Evolutionary conservation across 2,797 vertebrate species (phyloP).

Genomic region (Agapornis canus): DNA sequence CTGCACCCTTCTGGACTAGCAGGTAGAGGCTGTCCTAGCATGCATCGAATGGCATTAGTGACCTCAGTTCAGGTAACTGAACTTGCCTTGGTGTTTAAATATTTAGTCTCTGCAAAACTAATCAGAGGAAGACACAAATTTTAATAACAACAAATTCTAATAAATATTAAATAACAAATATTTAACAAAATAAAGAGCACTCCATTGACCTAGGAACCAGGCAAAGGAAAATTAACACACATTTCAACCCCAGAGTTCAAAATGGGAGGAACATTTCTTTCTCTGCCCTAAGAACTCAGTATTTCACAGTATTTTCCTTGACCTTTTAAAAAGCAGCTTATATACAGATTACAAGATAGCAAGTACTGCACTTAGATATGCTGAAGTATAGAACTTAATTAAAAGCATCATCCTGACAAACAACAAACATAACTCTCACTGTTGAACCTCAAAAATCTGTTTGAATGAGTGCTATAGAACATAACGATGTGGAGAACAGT

Average conservation of each 20-base stretch:
- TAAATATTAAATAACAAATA: too few species aligned
- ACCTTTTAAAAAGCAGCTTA: neutral
- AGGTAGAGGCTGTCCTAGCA: neutral
- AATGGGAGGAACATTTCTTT: neutral
- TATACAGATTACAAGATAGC: neutral
- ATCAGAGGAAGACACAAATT: neutral
- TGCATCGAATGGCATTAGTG: neutral
- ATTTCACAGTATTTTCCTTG: neutral
- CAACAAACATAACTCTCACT: neutral
- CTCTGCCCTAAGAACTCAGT: neutral
- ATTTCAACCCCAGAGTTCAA: neutral
- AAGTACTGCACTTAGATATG: neutral
- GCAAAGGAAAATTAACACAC: neutral
- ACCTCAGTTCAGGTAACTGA: neutral
- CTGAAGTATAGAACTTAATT: neutral
- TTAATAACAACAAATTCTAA: neutral
- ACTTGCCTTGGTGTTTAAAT: neutral
- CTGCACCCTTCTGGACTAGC: neutral
- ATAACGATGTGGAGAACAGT: neutral
- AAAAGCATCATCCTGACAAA: neutral
- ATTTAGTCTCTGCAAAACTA: neutral
- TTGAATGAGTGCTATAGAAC: neutral
- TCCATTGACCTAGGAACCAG: neutral
- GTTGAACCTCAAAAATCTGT: neutral
- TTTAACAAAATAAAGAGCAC: neutral